Evolutionary conservation across 2,888 invertebrate species (phyloP).

Genomic region (Scaptomyza polygonia): DNA sequence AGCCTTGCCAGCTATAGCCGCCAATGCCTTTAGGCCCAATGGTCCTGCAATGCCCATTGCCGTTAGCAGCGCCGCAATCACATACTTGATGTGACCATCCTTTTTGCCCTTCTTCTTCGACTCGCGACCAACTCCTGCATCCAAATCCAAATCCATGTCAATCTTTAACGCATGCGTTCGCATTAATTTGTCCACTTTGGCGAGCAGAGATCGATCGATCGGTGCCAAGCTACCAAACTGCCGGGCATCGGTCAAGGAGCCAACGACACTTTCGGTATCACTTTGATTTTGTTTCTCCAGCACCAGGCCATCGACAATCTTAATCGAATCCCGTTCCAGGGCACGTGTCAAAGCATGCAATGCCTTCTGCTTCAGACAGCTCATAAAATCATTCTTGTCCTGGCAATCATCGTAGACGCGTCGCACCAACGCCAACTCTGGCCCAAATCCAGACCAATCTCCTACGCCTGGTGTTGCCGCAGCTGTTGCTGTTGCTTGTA

Average conservation of each 20-base stretch:
- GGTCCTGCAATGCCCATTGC: slow-evolving; percentile 89
- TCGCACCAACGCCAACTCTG: slow-evolving; percentile 86
- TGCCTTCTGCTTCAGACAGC: slow-evolving; percentile 87
- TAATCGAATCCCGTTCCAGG: slow-evolving; percentile 87
- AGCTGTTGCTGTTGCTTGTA: no score
- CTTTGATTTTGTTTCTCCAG: slow-evolving; percentile 87
- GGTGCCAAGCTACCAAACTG: slow-evolving; percentile 86
- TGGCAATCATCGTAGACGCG: slow-evolving; percentile 88
- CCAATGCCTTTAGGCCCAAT: slow-evolving; percentile 88
- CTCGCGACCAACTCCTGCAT: slow-evolving; percentile 63
- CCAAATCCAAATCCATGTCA: slow-evolving; percentile 84
- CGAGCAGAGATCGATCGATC: slow-evolving; percentile 85
- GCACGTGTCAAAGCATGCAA: slow-evolving; percentile 86
- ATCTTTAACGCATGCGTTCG: slow-evolving; percentile 88
- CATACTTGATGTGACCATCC: slow-evolving; percentile 84
- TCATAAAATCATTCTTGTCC: slow-evolving; percentile 86
- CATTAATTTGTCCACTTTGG: slow-evolving; percentile 86
- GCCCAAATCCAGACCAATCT: slow-evolving; percentile 77
- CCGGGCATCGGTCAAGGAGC: slow-evolving; percentile 86
- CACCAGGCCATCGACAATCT: slow-evolving; percentile 87
- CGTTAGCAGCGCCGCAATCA: slow-evolving; percentile 87
- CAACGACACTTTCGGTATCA: slow-evolving; percentile 83
- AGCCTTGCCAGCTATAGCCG: slow-evolving; percentile 89
- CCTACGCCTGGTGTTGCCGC: background rate
- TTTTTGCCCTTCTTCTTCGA: slow-evolving; percentile 84